Evolutionary conservation across 2,113 vertebrate species (phyloP).

Genomic region (Asarcornis scutulata): DNA sequence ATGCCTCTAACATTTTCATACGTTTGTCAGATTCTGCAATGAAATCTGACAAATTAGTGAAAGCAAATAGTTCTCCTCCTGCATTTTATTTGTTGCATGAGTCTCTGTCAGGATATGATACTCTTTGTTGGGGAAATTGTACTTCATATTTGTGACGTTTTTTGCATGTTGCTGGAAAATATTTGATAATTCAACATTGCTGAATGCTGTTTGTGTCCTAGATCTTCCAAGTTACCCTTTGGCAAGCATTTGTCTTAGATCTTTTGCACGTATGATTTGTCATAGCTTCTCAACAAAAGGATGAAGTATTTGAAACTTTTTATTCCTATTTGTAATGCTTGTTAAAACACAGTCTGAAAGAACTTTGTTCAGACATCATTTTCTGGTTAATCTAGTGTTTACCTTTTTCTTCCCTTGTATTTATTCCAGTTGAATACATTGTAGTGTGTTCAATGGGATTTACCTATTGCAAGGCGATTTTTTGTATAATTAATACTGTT

Average conservation of each 20-base stretch:
- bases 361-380: background rate
- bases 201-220: background rate
- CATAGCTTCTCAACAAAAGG: conserved; percentile 13
- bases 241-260: background rate
- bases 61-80: background rate
- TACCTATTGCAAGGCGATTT: conserved; percentile 11
- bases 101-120: background rate
- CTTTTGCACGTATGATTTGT: background rate
- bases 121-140: background rate
- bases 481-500: conserved; percentile 21
- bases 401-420: background rate
- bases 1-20: background rate
- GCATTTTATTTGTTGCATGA: background rate
- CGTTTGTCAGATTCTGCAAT: background rate
- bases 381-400: background rate
- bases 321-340: background rate
- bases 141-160: background rate
- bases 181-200: background rate
- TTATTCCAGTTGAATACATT: conserved; percentile 20
- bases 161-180: background rate
- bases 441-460: conserved; percentile 4
- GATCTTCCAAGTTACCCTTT: background rate
- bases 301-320: background rate
- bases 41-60: background rate
- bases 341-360: background rate